Base-by-base conservation (phyloP, 2,888 invertebrate genomes). In the Belgica antarctica region DNA sequence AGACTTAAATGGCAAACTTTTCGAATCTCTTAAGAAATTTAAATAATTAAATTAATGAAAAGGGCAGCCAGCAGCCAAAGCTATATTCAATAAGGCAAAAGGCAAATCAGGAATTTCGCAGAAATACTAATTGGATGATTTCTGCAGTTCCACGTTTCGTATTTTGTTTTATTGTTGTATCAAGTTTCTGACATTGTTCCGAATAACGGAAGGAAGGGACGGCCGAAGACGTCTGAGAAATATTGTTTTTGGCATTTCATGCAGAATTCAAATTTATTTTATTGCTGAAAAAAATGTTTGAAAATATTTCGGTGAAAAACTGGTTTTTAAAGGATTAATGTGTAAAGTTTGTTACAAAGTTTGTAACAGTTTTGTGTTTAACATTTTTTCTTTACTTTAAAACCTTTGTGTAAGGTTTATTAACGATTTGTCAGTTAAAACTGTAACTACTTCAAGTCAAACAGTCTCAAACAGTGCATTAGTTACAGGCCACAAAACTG, bases 101-200 rank as follows among this genome's bases (percentile, higher is more conserved):
- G 28, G 28, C 68, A 47, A 68, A 57, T 59, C 59, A 68, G 47
- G 68, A 68, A 68, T 68, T n/a, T 68, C 68, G 52, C 28, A 52
- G 68, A 68, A 68, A 68, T 68, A 68, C 68, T 68, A 68, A 68
- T 68, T 68, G 68, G 68, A 57, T 57, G 68, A 46, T 46, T 65
- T 47, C 25, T 47, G 41, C 41, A 28, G 65, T 65, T 65, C 17
- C 27, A 22, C 17, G 52, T n/a, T 41, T 41, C 15, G n/a, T 12
- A 15, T 52, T 52, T 52, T 52, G 22, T 52, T 52, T 52, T 52
- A 52, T 52, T 52, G 52, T 52, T 52, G 52, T 22, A 52, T 52
- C 52, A 52, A 52, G 19, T 52, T 52, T 52, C 52, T 52, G 52
- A 52, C 52, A 52, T 52, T 52, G 52, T 52, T 52, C 52, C 19